A percentile compares a stretch with the other conserved stretches of the same genome.
Evolutionary conservation across 2,113 vertebrate species (phyloP).

Genomic region (Ceratotherium simum): DNA sequence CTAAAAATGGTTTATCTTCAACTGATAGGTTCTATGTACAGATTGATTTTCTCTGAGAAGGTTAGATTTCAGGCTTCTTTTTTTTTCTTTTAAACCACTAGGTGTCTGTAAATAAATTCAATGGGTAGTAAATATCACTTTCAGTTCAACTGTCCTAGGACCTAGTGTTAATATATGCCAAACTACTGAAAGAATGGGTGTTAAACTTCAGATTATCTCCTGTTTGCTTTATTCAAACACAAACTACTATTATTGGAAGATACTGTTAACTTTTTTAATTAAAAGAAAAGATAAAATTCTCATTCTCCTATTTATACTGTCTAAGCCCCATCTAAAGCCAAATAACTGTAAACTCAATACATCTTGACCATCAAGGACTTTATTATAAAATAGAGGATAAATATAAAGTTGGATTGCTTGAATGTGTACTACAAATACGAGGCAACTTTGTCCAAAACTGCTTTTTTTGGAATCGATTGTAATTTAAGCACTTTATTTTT

Average conservation of each 20-base stretch:
- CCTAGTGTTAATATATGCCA: background rate
- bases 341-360: background rate
- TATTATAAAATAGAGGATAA: background rate
- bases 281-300: background rate
- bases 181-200: background rate
- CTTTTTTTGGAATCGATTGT: background rate
- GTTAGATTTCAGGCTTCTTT: background rate
- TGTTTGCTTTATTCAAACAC: background rate
- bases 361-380: background rate
- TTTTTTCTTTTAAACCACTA: background rate
- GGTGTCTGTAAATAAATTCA: slow-evolving; percentile 51
- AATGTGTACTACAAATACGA: background rate
- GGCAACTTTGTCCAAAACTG: background rate
- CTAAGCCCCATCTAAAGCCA: background rate
- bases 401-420: background rate
- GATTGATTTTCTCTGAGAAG: slow-evolving; percentile 46
- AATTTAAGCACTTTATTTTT: background rate
- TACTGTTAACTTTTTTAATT: background rate
- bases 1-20: slow-evolving; percentile 62
- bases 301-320: background rate
- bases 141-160: background rate
- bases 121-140: slow-evolving; percentile 14
- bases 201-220: background rate
- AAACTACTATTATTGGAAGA: background rate
- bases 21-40: background rate